Evolutionary conservation across 2,888 invertebrate genomes (phyloP).

Genomic region (Cantharis rufa): DNA sequence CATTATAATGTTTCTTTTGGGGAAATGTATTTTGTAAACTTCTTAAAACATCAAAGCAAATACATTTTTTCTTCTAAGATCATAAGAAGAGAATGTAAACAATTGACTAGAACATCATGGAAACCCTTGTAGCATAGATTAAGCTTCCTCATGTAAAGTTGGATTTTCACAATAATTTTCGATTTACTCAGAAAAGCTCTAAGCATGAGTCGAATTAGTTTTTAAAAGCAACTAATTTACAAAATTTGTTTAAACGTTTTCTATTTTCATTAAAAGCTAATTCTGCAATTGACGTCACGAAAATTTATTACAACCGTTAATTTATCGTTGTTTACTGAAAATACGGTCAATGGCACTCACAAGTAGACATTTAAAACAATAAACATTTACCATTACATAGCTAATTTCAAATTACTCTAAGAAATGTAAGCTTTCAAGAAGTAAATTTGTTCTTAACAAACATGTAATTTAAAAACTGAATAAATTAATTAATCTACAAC

Average conservation of each 20-base stretch:
- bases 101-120: background rate
- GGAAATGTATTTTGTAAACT: background rate
- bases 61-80: background rate
- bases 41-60: background rate
- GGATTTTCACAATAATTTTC: background rate
- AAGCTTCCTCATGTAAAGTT: background rate
- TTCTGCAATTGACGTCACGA: background rate
- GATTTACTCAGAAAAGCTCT: background rate
- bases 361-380: background rate
- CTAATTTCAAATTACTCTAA: background rate
- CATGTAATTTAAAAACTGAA: background rate
- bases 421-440: background rate
- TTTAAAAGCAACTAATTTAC: background rate
- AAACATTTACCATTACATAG: background rate
- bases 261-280: constrained; percentile 1
- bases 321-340: constrained; percentile 3
- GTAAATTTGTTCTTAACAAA: background rate
- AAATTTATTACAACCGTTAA: background rate
- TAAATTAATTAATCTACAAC: background rate
- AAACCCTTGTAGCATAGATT: background rate
- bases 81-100: background rate
- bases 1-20: background rate
- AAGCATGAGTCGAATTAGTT: background rate
- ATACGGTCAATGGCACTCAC: background rate
- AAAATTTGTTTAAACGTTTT: background rate